Percentiles rank a stretch among this genome's conserved stretches.
These are phyloP conservation scores for Heterochromis multidens DNA, from an alignment of 2,113 vertebrate genomes.

Conservation along the genomic window DNA sequence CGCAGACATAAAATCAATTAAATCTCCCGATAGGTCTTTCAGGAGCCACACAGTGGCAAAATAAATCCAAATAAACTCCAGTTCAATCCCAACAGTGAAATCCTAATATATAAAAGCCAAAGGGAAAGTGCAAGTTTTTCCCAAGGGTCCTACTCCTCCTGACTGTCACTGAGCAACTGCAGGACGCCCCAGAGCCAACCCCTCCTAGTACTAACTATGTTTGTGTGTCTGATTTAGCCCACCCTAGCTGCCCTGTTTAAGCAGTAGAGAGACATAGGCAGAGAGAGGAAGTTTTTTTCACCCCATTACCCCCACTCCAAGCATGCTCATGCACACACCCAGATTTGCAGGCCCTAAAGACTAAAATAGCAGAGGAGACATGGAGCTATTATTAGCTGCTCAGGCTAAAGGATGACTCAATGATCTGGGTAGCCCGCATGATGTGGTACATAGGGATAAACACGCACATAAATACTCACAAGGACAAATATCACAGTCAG, in stretches of 20 bases:
- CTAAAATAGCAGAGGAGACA: conserved; percentile 59
- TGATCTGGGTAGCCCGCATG: conserved; percentile 31
- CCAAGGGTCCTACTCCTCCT: background rate
- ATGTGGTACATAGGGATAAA: conserved; percentile 4
- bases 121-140: background rate
- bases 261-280: background rate
- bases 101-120: background rate
- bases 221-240: conserved; percentile 23
- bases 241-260: background rate
- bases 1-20: background rate
- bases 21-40: background rate
- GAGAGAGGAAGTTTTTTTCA: background rate
- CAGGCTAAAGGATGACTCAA: conserved; percentile 53
- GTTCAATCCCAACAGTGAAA: background rate
- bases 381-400: conserved; percentile 57
- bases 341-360: conserved; percentile 1
- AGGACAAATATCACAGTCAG: background rate
- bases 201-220: background rate
- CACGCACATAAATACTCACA: background rate
- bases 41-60: background rate
- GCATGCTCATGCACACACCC: conserved; percentile 2
- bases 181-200: background rate
- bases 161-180: conserved; percentile 24
- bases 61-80: background rate
- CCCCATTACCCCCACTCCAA: background rate